Conservation (phyloP, 2,888 invertebrate genomes). For the Suillia variegata region DNA sequence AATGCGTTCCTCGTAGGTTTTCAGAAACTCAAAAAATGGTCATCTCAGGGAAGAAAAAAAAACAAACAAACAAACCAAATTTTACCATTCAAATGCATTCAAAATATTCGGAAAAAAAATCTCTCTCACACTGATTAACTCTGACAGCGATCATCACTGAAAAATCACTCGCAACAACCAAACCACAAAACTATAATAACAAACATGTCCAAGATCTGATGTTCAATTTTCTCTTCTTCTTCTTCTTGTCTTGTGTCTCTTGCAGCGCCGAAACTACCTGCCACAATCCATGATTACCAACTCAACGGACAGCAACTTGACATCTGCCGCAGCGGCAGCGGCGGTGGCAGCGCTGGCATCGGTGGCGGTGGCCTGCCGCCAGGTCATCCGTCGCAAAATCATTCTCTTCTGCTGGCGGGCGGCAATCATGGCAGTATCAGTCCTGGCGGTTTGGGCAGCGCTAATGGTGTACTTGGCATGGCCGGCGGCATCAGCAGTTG, state of each 20-base stretch:
- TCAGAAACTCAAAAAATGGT: too few relatives aligned
- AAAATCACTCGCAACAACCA: conserved; percentile 32
- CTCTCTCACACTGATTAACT: conserved; percentile 52
- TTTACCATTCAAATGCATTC: conserved; percentile 19
- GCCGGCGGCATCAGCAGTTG: conserved; percentile 47
- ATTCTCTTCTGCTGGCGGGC: conserved; percentile 44
- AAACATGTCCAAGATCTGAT: conserved; percentile 29
- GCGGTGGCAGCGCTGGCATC: too few relatives aligned
- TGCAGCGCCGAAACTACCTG: conserved; percentile 71
- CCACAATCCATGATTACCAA: conserved; percentile 65
- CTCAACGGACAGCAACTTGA: conserved; percentile 56
- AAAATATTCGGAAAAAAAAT: conserved; percentile 11
- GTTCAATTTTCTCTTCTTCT: conserved; percentile 27
- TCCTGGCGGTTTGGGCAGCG: conserved; percentile 42
- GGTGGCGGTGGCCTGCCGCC: conserved; percentile 27
- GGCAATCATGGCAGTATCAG: conserved; percentile 29
- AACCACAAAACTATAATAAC: too few relatives aligned
- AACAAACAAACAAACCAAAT: conserved; percentile 14
- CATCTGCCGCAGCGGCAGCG: conserved; percentile 52
- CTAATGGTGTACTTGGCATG: conserved; percentile 19
- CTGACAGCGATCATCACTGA: conserved; percentile 55
- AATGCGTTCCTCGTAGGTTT: background rate
- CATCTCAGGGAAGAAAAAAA: too few relatives aligned
- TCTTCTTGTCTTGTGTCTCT: too few relatives aligned
- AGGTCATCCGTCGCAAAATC: conserved; percentile 40